Percentiles rank a stretch among this genome's conserved stretches.
Evolutionary conservation across 2,113 vertebrate species (phyloP).

Genomic region (Oreotragus oreotragus): DNA sequence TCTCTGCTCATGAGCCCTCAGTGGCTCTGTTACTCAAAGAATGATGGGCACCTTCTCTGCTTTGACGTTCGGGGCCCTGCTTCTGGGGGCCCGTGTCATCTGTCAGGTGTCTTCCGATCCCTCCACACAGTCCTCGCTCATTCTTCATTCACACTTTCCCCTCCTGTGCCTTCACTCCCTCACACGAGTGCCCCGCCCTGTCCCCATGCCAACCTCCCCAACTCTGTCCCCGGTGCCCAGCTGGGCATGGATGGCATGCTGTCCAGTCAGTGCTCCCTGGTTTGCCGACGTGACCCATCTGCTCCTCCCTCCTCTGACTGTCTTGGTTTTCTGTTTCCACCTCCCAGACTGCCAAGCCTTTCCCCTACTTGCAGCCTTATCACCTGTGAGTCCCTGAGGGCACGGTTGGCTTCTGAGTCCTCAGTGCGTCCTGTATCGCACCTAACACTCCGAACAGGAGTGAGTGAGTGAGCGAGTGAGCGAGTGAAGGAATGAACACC

Average conservation of each 20-base stretch:
- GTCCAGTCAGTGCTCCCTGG: too few relatives aligned
- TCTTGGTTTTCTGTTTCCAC: neutral
- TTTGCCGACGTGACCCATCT: neutral
- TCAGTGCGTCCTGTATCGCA: neutral
- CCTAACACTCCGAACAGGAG: neutral
- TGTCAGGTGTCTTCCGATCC: rapidly evolving
- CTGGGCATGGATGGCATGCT: rapidly evolving
- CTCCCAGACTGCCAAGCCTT: neutral
- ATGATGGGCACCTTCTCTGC: neutral
- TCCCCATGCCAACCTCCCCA: neutral
- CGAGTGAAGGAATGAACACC: neutral
- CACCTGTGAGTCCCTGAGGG: neutral
- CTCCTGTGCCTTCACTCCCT: neutral
- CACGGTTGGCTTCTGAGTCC: neutral
- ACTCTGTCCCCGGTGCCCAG: neutral
- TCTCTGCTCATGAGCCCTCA: neutral
- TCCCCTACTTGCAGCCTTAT: neutral
- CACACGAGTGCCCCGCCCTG: rapidly evolving
- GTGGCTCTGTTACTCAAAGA: neutral
- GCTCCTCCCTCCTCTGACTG: neutral
- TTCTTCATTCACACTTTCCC: neutral
- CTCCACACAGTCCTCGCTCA: neutral
- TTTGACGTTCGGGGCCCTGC: neutral
- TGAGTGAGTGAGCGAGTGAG: neutral
- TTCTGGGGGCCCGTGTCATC: neutral